phyloP scores from a whole-genome alignment of 2,797 vertebrate genomes.

The Cynodonichthys magdalenae region DNA sequence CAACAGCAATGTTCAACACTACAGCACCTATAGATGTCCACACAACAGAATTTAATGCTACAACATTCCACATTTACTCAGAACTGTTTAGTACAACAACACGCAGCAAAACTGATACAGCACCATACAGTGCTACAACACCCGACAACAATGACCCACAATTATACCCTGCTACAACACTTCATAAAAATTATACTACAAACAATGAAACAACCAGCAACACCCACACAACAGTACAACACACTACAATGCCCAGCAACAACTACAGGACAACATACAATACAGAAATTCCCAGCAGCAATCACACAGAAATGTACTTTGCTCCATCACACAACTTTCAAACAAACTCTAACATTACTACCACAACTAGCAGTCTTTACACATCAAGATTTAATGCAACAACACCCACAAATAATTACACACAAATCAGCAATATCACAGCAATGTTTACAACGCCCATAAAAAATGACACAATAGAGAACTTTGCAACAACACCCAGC shows the following conservation, averaged over 20 bases:
- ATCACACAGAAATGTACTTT: background rate
- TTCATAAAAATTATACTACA: conserved; percentile 3
- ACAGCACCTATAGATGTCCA: background rate
- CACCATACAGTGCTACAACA: conserved; percentile 7
- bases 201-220: conserved; percentile 6
- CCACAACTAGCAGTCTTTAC: background rate
- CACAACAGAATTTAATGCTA: background rate
- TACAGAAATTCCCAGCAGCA: no score
- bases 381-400: background rate
- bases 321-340: background rate
- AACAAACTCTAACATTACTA: background rate
- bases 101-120: background rate
- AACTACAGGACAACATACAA: background rate
- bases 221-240: background rate
- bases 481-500: no score
- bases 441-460: no score
- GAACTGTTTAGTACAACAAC: conserved; percentile 9
- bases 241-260: background rate
- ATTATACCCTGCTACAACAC: background rate
- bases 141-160: conserved; percentile 2
- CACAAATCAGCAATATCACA: background rate
- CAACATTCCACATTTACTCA: background rate
- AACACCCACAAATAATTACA: background rate
- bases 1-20: background rate
- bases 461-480: no score